These are phyloP conservation scores for Macrocentrus cingulum DNA, from an alignment of 1,140 invertebrate genomes.

Conservation along the genomic window DNA sequence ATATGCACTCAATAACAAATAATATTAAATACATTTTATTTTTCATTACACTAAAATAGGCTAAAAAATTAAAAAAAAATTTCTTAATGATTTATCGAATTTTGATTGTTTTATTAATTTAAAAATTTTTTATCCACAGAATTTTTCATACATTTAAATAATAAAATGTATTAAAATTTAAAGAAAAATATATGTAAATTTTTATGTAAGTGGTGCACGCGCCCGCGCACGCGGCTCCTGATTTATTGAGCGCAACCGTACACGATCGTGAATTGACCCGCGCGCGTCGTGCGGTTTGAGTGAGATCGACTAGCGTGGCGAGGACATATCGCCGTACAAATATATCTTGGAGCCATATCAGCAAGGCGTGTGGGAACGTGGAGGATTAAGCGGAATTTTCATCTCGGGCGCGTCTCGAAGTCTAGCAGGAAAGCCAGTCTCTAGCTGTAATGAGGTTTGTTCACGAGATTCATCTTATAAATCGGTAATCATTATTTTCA, in stretches of 20 bases:
- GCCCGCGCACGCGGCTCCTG: conserved; percentile 5
- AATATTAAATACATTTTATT: too few species aligned
- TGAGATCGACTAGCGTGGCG: neutral
- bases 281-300: conserved; percentile 6
- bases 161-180: too few species aligned
- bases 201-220: neutral
- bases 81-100: too few species aligned
- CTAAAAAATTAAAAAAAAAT: too few species aligned
- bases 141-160: too few species aligned
- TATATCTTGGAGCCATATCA: conserved; percentile 19
- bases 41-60: too few species aligned
- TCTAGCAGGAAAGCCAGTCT: conserved; percentile 19
- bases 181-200: neutral
- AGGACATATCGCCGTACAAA: conserved; percentile 17
- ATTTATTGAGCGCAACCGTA: conserved; percentile 16
- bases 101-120: too few species aligned
- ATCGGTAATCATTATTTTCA: neutral
- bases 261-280: conserved; percentile 16
- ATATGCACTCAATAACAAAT: too few species aligned
- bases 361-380: conserved; percentile 29
- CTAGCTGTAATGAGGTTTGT: neutral
- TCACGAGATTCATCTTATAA: neutral
- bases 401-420: conserved; percentile 26
- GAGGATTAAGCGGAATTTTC: conserved; percentile 32
- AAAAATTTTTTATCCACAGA: too few species aligned